Evolutionary conservation across 2,113 vertebrate species (phyloP).

Genomic region (Xiphophorus maculatus): DNA sequence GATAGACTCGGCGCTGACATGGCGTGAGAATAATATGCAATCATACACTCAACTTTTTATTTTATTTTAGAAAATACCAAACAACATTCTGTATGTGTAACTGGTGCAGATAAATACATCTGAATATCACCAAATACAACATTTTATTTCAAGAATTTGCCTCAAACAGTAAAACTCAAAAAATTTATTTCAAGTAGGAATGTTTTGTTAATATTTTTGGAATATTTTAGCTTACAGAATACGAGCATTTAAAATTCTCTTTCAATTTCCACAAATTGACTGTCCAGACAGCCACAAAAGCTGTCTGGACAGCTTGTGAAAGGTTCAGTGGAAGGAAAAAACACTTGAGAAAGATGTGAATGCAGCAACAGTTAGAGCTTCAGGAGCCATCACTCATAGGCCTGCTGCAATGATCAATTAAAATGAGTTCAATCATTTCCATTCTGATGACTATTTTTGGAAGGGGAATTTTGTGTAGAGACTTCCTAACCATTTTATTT

Average conservation of each 20-base stretch:
- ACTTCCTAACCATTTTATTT: no score
- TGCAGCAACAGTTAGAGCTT: no score
- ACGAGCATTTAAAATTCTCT: background rate
- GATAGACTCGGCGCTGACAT: background rate
- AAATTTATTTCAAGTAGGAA: background rate
- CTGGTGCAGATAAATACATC: background rate
- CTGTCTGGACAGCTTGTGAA: no score
- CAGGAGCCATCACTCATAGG: no score
- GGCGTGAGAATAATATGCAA: background rate
- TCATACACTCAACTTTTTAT: background rate
- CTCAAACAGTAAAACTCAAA: no score
- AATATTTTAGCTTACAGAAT: background rate
- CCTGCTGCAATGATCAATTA: no score
- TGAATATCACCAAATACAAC: background rate
- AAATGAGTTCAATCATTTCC: no score
- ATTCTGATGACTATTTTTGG: no score
- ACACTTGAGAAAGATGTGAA: no score
- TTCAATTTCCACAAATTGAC: background rate
- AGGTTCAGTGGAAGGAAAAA: no score
- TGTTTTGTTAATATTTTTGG: no score
- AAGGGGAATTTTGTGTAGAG: no score
- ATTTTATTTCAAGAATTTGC: background rate
- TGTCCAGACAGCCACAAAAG: background rate
- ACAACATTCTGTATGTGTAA: background rate
- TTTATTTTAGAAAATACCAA: background rate